phyloP scores from a whole-genome alignment of 1,140 invertebrate species.

The Drosophila baimaii region DNA sequence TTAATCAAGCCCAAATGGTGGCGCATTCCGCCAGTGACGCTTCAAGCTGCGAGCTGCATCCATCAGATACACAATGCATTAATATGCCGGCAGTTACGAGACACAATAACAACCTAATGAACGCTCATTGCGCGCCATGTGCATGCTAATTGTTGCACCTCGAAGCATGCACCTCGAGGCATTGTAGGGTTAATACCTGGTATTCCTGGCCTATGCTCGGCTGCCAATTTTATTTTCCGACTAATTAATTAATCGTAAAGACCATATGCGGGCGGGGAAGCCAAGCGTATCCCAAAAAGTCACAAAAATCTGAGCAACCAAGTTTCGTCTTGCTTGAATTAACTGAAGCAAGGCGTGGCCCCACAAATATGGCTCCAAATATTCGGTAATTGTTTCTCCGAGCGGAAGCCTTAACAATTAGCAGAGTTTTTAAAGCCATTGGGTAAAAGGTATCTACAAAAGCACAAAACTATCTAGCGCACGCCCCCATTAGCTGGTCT shows the following conservation, averaged over 20 bases:
- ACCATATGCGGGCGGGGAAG: conserved; percentile 48
- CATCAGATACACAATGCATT: conserved; percentile 38
- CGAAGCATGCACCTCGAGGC: not conserved
- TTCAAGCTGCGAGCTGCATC: conserved; percentile 36
- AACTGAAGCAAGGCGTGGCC: conserved; percentile 40
- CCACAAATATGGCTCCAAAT: conserved; percentile 64
- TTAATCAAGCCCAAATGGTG: conserved; percentile 58
- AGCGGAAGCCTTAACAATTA: conserved; percentile 77
- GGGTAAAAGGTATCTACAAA: conserved; percentile 13
- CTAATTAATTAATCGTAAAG: conserved; percentile 52
- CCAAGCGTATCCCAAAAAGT: conserved; percentile 48
- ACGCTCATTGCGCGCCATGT: conserved; percentile 28
- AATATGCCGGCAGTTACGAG: conserved; percentile 29
- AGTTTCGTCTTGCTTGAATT: conserved; percentile 65
- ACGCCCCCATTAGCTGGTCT: conserved; percentile 55
- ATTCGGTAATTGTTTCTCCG: conserved; percentile 69
- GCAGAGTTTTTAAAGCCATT: conserved; percentile 35
- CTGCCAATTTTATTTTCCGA: not conserved
- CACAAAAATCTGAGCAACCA: conserved; percentile 35
- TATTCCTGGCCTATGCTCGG: not conserved
- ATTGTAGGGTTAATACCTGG: not conserved
- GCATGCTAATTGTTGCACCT: conserved; percentile 57
- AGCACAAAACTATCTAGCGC: conserved; percentile 51
- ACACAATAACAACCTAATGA: conserved; percentile 41
- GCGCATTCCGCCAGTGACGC: conserved; percentile 48